Evolutionary conservation across 2,113 vertebrate species (phyloP), one percentile per base, ranked within the genome.

Genomic region (Pangasianodon hypophthalmus): DNA sequence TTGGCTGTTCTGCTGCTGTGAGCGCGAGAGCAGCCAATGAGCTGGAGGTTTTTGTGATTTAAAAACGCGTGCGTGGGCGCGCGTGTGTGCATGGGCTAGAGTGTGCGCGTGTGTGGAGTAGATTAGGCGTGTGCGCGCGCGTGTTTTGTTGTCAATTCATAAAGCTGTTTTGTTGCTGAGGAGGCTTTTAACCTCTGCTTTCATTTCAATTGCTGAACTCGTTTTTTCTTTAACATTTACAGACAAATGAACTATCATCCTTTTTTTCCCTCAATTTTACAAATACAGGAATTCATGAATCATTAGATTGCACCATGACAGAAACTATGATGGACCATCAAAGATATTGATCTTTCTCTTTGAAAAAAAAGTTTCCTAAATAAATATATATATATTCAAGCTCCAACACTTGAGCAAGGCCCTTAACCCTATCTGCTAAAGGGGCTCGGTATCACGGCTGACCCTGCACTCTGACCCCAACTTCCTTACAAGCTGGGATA

Each of bases 41-140:
- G 80, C 0, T 37, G 21, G 46, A 79, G 81, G 88, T 90, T 93
- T 94, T 93, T 93, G 94, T 94, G 91, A 93, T 94, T 95, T 93
- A 95, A 94, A 94, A 91, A 92, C 89, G 92, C 48, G 91, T 83
- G 89, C 62, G 84, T 81, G 32, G 14, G 52, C 32, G 85, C 44
- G 87, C 56, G 75, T 44, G 46, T 80, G 54, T 21, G 56, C 52
- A 21, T 67, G 60, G 48, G n/a, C 29, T 50, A 19, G n/a, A 24
- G 18, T 67, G 41, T 54, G 24, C 1, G 84, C 2, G 90, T 19
- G 56, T n/a, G 32, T 81, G 18, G 54, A 8, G 29, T 54, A 58
- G 48, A n/a, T 54, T 60, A 21, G 10, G 52, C 54, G 69, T n/a
- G 69, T 19, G 71, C 37, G 69, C 14, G 46, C 21, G 71, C 24